Conservation (phyloP, 64 coral and sea anemone species). For the Montipora sp. region DNA sequence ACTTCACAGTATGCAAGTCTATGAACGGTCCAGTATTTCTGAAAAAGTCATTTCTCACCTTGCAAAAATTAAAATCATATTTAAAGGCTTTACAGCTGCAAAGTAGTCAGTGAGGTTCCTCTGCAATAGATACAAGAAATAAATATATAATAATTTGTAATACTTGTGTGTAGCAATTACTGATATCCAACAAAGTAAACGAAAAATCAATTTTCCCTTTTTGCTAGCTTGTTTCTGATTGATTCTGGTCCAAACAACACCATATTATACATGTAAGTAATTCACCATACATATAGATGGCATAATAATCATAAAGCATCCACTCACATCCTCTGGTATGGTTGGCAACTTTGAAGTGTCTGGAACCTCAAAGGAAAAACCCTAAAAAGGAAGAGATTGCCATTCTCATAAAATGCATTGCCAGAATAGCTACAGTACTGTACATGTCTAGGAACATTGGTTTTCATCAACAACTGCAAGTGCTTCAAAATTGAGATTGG, state of each 20-base stretch:
- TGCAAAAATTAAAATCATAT: constrained; percentile 95
- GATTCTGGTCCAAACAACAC: too few species aligned
- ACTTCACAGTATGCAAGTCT: too few species aligned
- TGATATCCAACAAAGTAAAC: too few species aligned
- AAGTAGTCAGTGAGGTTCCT: constrained; percentile 96
- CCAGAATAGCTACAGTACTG: too few species aligned
- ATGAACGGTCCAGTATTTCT: neutral
- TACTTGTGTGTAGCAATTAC: too few species aligned
- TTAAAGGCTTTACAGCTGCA: constrained; percentile 83
- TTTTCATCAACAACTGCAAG: too few species aligned
- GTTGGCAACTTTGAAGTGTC: constrained; percentile 84
- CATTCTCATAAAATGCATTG: neutral
- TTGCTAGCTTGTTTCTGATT: too few species aligned
- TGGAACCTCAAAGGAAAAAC: constrained; percentile 67
- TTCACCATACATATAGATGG: too few species aligned
- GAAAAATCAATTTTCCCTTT: too few species aligned
- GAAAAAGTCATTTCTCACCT: constrained; percentile 49
- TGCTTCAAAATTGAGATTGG: too few species aligned
- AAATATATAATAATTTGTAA: neutral
- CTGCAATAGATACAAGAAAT: constrained; percentile 27
- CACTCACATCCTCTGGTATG: constrained; percentile 98
- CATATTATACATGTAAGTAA: too few species aligned
- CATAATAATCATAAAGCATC: neutral
- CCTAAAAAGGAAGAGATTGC: constrained; percentile 48
- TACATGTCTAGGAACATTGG: too few species aligned